Percentiles rank a stretch among this genome's conserved stretches.
phyloP scores from a whole-genome alignment of 2,113 vertebrate genomes.

The Pseudopodoces humilis region DNA sequence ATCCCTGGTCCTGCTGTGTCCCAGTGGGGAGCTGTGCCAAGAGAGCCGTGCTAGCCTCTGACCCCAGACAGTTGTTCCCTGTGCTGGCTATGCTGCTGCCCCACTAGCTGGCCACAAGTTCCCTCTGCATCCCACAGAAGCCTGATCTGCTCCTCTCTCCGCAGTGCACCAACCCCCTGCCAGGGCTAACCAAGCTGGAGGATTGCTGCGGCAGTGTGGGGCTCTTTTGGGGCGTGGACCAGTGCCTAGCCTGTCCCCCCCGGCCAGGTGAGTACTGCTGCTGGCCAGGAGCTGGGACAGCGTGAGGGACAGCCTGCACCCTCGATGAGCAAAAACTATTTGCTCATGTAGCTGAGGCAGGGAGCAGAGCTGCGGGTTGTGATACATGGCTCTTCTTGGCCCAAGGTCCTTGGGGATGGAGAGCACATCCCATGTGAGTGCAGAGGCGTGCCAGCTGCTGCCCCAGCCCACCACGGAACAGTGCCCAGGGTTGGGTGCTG shows the following conservation, averaged over 20 bases:
- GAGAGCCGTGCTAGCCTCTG: background rate
- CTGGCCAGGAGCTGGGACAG: background rate
- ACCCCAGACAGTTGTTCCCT: background rate
- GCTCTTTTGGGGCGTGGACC: slow-evolving; percentile 87
- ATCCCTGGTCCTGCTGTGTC: accelerated
- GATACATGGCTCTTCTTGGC: background rate
- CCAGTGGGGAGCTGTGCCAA: background rate
- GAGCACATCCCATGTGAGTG: background rate
- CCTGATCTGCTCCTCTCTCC: slow-evolving; percentile 43
- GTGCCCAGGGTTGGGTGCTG: background rate
- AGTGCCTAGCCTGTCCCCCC: slow-evolving; percentile 85
- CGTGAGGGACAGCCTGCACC: accelerated
- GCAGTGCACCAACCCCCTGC: slow-evolving; percentile 89
- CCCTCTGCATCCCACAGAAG: background rate
- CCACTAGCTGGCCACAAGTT: accelerated
- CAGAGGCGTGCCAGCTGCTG: background rate
- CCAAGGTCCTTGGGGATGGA: background rate
- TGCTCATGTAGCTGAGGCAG: accelerated
- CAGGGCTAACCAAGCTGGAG: slow-evolving; percentile 87
- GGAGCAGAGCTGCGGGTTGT: background rate
- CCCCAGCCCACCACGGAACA: background rate
- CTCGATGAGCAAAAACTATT: accelerated
- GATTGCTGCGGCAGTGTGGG: slow-evolving; percentile 94
- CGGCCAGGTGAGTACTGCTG: slow-evolving; percentile 84
- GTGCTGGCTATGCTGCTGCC: background rate